phyloP scores from a whole-genome alignment of 1,140 invertebrate genomes.

The Monochamus saltuarius region DNA sequence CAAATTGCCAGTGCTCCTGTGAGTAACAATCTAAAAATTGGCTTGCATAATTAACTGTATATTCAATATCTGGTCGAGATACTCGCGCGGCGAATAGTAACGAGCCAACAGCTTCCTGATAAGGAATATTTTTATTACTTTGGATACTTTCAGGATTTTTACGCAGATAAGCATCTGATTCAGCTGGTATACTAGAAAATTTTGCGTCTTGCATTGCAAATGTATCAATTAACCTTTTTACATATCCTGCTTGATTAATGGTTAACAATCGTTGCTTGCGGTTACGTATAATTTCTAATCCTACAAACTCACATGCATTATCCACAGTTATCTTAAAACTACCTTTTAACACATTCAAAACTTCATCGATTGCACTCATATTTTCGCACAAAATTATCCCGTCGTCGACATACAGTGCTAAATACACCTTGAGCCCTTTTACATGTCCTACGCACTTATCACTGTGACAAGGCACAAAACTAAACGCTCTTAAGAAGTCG shows the following conservation, averaged over 20 bases:
- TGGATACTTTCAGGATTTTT: background rate
- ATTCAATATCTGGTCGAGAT: conserved; percentile 52
- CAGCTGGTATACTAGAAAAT: too few species aligned
- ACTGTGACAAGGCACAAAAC: conserved; percentile 4
- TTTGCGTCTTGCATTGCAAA: conserved; percentile 5
- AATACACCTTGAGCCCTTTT: background rate
- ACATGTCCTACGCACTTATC: background rate
- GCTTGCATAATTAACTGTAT: conserved; percentile 44
- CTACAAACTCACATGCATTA: conserved; percentile 20
- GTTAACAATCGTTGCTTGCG: background rate
- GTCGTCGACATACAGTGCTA: conserved; percentile 25
- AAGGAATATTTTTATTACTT: conserved; percentile 27
- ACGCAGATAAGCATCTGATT: too few species aligned
- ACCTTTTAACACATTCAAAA: too few species aligned
- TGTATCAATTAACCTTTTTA: conserved; percentile 1
- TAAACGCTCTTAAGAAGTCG: conserved; percentile 6
- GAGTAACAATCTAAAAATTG: conserved; percentile 36
- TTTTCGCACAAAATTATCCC: background rate
- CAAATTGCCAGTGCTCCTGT: conserved; percentile 42
- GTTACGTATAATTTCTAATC: conserved; percentile 12
- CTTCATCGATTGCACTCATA: too few species aligned
- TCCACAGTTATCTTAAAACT: too few species aligned
- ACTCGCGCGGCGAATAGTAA: conserved; percentile 48
- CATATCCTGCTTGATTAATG: conserved; percentile 3
- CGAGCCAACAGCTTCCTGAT: conserved; percentile 46